Evolutionary conservation across 2,888 invertebrate species (phyloP).

Genomic region (Hedya salicella): DNA sequence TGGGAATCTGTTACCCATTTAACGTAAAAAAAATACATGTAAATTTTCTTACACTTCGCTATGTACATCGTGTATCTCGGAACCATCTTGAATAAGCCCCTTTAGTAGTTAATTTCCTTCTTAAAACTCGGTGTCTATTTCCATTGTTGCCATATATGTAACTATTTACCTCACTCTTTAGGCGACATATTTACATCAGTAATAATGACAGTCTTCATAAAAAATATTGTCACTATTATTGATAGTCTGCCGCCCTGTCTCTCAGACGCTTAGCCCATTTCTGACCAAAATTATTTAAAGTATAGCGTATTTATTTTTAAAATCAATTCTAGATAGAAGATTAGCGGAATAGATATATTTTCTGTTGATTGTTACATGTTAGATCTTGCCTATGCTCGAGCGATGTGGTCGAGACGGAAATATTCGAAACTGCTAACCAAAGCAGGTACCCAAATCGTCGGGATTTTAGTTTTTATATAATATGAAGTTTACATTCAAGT

Average conservation of each 20-base stretch:
- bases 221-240: constrained; percentile 40
- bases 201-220: constrained; percentile 27
- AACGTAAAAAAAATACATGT: background rate
- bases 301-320: constrained; percentile 43
- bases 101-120: constrained; percentile 47
- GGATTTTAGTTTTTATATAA: no score
- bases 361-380: constrained; percentile 42
- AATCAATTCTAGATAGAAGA: constrained; percentile 43
- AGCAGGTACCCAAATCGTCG: no score
- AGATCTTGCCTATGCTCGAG: constrained; percentile 32
- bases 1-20: background rate
- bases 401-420: constrained; percentile 17
- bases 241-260: constrained; percentile 45
- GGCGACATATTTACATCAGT: constrained; percentile 43
- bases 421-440: background rate
- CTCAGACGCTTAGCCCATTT: constrained; percentile 50
- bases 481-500: no score
- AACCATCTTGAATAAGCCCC: constrained; percentile 4
- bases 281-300: constrained; percentile 44
- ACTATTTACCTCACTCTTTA: constrained; percentile 75
- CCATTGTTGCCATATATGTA: constrained; percentile 79
- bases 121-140: constrained; percentile 53
- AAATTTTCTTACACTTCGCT: background rate
- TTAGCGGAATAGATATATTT: constrained; percentile 41
- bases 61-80: background rate